phyloP scores from a whole-genome alignment of 2,888 invertebrate species.

The Baccha elongata region DNA sequence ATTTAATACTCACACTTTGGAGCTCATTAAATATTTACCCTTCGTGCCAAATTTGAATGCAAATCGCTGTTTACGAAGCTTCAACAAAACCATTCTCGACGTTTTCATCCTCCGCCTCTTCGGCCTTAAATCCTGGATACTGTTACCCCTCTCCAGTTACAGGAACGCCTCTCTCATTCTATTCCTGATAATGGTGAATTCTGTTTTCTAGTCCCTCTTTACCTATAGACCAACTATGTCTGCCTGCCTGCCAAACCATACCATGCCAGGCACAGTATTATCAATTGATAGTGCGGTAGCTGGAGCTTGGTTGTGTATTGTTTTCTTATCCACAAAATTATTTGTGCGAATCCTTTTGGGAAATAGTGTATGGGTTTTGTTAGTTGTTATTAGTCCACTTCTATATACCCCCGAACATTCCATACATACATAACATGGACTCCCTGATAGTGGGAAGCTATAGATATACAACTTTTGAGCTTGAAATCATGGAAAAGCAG shows the following conservation, averaged over 20 bases:
- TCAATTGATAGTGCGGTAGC: constrained; percentile 71
- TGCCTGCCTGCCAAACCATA: not conserved
- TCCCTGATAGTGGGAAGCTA: not conserved
- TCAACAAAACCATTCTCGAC: constrained; percentile 71
- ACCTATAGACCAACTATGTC: constrained; percentile 9
- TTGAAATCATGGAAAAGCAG: constrained; percentile 62
- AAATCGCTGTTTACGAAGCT: constrained; percentile 79
- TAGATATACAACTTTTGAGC: constrained; percentile 28
- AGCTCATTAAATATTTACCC: constrained; percentile 81
- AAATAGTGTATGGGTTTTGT: constrained; percentile 60
- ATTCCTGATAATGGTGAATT: constrained; percentile 3
- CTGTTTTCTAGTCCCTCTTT: constrained; percentile 32
- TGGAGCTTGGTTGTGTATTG: constrained; percentile 62
- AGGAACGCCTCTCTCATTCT: constrained; percentile 56
- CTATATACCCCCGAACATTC: not conserved
- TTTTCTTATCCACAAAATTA: constrained; percentile 74
- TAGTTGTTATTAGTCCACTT: constrained; percentile 57
- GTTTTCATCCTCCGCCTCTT: constrained; percentile 29
- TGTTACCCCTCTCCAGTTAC: constrained; percentile 26
- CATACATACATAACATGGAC: constrained; percentile 3
- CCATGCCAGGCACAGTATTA: constrained; percentile 41
- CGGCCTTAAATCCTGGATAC: constrained; percentile 42
- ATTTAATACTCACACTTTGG: constrained; percentile 81
- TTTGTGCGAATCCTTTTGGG: constrained; percentile 71
- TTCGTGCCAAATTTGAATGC: constrained; percentile 81